These are phyloP conservation scores for Papilio polyxenes DNA, from an alignment of 1,140 invertebrate species.

Conservation along the genomic window DNA sequence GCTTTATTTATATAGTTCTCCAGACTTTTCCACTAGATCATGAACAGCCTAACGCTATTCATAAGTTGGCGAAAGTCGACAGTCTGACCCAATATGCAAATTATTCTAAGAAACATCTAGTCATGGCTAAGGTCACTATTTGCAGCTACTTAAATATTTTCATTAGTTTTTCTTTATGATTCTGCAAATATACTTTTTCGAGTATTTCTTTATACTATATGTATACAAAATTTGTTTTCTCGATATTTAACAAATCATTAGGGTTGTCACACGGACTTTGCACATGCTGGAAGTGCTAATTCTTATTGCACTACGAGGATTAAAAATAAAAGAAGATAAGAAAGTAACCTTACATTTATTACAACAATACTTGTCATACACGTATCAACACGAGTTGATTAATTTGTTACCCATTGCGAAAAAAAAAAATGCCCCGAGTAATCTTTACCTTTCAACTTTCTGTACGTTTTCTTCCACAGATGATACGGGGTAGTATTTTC, in stretches of 20 bases:
- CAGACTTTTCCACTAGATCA: not conserved
- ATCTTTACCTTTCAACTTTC: not conserved
- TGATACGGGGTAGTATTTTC: not conserved
- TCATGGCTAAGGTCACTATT: not conserved
- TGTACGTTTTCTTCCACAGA: not conserved
- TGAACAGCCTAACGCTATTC: conserved; percentile 2
- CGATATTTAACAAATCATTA: too few species aligned
- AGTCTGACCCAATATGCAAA: conserved; percentile 29
- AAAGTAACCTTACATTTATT: conserved; percentile 7
- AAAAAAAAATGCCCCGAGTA: not conserved
- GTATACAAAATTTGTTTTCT: not conserved
- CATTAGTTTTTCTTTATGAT: not conserved
- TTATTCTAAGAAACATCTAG: conserved; percentile 19
- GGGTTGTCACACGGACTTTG: too few species aligned
- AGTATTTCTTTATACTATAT: not conserved
- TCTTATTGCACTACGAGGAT: too few species aligned
- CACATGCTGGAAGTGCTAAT: not conserved
- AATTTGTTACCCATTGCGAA: too few species aligned
- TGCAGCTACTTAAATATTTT: not conserved
- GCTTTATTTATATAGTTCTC: not conserved
- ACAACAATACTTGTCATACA: not conserved
- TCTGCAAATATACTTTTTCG: not conserved
- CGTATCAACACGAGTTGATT: too few species aligned
- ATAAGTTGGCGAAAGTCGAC: conserved; percentile 22
- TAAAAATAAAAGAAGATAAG: conserved; percentile 1